Base-by-base conservation (phyloP, 1,140 invertebrate genomes). In the Aphidius ervi region DNA sequence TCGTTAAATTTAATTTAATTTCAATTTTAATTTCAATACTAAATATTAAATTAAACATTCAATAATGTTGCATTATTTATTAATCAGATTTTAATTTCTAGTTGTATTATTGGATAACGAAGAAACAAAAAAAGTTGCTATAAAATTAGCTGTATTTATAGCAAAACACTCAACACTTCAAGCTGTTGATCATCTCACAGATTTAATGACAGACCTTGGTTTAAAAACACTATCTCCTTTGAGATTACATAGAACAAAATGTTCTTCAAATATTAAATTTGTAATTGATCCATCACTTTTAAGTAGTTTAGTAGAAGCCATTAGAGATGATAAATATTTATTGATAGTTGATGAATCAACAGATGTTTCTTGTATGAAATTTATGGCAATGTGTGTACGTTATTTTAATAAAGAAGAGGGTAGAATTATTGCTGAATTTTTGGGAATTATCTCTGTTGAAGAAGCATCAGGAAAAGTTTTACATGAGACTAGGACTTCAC, bases 281-380 rank as follows among this genome's bases (percentile, higher is more conserved):
- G 62, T 68, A 0, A 59, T 66, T 40, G 57, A 58, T 7, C 63
- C 64, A 37, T 52, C 46, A 8, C 56, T 68, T 37, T 57, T 68
- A 40, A 47, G n/a, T n/a, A 53, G 66, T 59, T 41, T 66, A 9
- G 50, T 68, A 5, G 45, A 66, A 31, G 62, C 63, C 55, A 58
- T 68, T 16, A 62, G 64, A 40, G 39, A 65, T 37, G 46, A 53
- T 9, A 39, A 42, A 23, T 65, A 59, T 57, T 67, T 59, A 9
- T 59, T 67, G 9, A 67, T 67, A 54, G 47, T 65, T 39, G 66
- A 65, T 57, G 63, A 68, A 56, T 68, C 64, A 9, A 80, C 73
- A 1, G 74, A 78, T 61, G 64, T 78, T 7, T 65, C 63, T 40
- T 62, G 68, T 9, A 57, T 57, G 9, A 76, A 76, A 70, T 60